Evolutionary conservation across 2,888 invertebrate species (phyloP).

Genomic region (Acleris sparsana): DNA sequence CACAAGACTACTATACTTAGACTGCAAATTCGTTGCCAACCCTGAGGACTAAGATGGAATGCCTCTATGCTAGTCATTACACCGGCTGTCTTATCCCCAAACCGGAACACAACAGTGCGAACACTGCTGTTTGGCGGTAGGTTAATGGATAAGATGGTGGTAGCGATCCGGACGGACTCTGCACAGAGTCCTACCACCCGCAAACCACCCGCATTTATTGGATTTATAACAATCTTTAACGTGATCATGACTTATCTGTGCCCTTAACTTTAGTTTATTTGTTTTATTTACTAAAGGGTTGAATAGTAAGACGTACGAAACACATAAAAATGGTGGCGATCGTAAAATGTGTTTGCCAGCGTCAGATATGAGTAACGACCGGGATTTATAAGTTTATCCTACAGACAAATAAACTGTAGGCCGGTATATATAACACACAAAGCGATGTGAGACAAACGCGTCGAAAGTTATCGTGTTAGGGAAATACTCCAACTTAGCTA

Average conservation of each 20-base stretch:
- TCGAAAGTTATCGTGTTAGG: neutral
- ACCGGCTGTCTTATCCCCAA: too few relatives aligned
- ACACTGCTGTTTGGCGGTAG: too few relatives aligned
- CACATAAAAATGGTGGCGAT: constrained; percentile 19
- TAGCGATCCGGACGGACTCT: too few relatives aligned
- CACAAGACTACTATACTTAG: too few relatives aligned
- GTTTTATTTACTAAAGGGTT: neutral
- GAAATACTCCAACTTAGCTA: neutral
- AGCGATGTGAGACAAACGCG: neutral
- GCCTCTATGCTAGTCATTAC: too few relatives aligned
- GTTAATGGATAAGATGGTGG: too few relatives aligned
- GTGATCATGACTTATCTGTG: neutral
- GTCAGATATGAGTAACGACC: constrained; percentile 22
- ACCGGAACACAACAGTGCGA: too few relatives aligned
- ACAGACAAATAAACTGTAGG: constrained; percentile 11
- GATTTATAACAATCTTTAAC: neutral
- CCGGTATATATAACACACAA: constrained; percentile 4
- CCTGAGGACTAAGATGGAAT: too few relatives aligned
- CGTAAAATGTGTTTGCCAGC: constrained; percentile 22
- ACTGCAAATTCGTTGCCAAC: too few relatives aligned
- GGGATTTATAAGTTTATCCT: constrained; percentile 27
- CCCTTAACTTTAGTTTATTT: neutral
- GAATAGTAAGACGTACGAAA: constrained; percentile 15
- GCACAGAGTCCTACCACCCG: too few relatives aligned
- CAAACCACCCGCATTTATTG: too few relatives aligned